Evolutionary conservation across 2,113 vertebrate genomes (phyloP), one percentile per base, ranked within the genome.

Genomic region (Hippocampus comes): DNA sequence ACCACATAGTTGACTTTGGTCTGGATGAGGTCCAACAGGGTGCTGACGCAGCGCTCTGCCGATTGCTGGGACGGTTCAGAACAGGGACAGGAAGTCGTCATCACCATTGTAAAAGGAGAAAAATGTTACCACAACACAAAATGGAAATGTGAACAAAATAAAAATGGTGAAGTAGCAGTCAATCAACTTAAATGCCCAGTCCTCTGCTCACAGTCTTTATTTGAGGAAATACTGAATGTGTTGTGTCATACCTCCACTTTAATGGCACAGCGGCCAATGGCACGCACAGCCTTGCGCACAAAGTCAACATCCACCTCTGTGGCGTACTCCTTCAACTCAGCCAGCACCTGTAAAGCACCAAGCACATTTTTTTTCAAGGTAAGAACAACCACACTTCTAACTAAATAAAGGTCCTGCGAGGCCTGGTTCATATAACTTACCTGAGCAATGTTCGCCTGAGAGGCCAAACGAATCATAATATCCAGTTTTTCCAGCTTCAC

Each of bases 1-100:
- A 99, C 96, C 55, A 99, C 97, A 0, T 99, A 99, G 91, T 98
- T 99, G 78, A 99, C 97, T 88, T 99, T 99, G 66, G 97, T 99
- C 91, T 99, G 97, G 87, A 99, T 99, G 81, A 99, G 94, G 84
- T 99, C 97, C 69, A 99, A 91, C 78, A 99, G 91, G 0, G 97
- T 98, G 93, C 96, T 98, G 38, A 99, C 97, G 46, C 97, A 99
- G 75, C 96, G 97, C 85, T 99, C 97, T 0, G 97, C 96, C n/a
- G 96, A 99, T 95, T 97, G 97, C 97, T 99, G 63, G 14, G 67
- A 5, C 20, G 9, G 25, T 74, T 53, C 23, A 60, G 4, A 20
- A 51, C 18, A 7, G 15, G 41, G 3, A 82, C 9, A 73, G 42
- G 41, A 72, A 34, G 23, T 4, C 12, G 10, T 64, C 27, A 64